Conservation (phyloP, 64 coral and sea anemone genomes). For the Cladopsammia gracilis region DNA sequence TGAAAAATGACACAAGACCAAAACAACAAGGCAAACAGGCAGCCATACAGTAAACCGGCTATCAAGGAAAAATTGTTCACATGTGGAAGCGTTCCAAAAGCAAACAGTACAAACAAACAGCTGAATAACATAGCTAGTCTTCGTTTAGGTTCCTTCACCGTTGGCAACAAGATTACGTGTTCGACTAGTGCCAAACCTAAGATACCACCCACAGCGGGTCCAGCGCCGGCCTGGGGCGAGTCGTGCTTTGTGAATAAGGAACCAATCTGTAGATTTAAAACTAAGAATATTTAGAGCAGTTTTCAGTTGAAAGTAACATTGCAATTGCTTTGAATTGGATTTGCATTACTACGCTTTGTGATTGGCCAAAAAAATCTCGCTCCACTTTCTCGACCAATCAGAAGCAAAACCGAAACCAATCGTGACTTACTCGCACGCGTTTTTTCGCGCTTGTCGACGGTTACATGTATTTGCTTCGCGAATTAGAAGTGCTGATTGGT, state of each 20-base stretch:
- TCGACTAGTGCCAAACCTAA: constrained; percentile 5
- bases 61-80: constrained; percentile 48
- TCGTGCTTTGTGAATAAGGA: constrained; percentile 33
- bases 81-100: constrained; percentile 42
- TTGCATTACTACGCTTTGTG: no score
- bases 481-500: no score
- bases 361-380: no score
- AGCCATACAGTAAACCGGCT: constrained; percentile 34
- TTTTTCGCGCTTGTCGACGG: no score
- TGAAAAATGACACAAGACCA: neutral
- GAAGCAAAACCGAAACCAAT: no score
- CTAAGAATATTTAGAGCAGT: neutral
- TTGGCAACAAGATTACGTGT: constrained; percentile 5
- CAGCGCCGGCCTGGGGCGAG: constrained; percentile 38
- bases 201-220: constrained; percentile 42
- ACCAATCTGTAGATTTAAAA: constrained; percentile 36
- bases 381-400: no score
- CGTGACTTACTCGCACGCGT: no score
- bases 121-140: neutral
- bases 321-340: no score
- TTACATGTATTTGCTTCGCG: no score
- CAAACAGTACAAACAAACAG: neutral
- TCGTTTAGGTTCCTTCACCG: neutral
- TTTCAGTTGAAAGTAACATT: no score
- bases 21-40: constrained; percentile 26